Evolutionary conservation across 2,888 invertebrate species (phyloP).

Genomic region (Cantharis flavilabris): DNA sequence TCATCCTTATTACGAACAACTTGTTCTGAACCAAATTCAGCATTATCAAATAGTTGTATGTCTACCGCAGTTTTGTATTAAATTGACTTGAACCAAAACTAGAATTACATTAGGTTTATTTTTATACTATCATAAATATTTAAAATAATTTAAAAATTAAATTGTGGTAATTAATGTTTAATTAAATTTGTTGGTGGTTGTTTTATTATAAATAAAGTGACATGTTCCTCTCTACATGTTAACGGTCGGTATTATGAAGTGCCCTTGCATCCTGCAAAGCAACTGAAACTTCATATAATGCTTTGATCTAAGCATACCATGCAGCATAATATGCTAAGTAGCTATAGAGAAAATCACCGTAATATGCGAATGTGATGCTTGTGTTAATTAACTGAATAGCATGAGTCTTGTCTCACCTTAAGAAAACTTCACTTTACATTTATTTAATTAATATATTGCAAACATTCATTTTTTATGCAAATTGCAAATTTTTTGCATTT

Average conservation of each 20-base stretch:
- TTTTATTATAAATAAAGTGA: background rate
- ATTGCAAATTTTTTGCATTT: no score
- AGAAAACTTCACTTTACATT: background rate
- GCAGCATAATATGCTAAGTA: slow-evolving; percentile 35
- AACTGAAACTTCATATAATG: slow-evolving; percentile 35
- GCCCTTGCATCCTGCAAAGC: slow-evolving; percentile 34
- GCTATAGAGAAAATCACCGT: slow-evolving; percentile 31
- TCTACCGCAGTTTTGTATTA: slow-evolving; percentile 5
- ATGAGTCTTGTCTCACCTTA: background rate
- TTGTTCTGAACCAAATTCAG: slow-evolving; percentile 44
- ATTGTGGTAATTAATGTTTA: background rate
- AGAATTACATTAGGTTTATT: background rate
- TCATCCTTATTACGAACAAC: slow-evolving; percentile 54
- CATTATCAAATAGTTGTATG: slow-evolving; percentile 24
- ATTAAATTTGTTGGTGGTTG: background rate
- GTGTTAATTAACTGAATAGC: slow-evolving; percentile 29
- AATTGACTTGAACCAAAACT: background rate
- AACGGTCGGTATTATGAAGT: slow-evolving; percentile 35
- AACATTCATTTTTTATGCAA: background rate
- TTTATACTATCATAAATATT: background rate
- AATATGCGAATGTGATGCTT: slow-evolving; percentile 33
- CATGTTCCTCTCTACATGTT: slow-evolving; percentile 2
- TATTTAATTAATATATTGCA: background rate
- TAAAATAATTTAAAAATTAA: background rate
- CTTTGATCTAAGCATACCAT: slow-evolving; percentile 39